These are phyloP conservation scores for Chymomyza caudatula DNA, from an alignment of 2,888 invertebrate genomes.

Conservation along the genomic window DNA sequence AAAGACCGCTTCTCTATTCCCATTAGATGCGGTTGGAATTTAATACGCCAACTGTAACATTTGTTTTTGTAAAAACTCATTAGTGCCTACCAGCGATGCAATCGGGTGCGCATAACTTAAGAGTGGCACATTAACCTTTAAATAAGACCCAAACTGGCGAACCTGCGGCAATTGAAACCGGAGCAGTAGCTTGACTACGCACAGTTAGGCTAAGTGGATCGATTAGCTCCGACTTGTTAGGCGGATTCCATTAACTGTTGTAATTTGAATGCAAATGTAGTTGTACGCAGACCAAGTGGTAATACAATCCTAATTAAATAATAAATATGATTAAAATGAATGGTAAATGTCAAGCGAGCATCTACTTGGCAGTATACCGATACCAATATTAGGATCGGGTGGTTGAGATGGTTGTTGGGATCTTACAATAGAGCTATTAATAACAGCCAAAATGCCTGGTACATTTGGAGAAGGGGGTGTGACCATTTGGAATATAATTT, in stretches of 20 bases:
- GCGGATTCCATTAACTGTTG: constrained; percentile 16
- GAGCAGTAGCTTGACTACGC: constrained; percentile 43
- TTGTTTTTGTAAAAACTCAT: constrained; percentile 46
- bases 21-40: neutral
- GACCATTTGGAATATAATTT: neutral
- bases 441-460: neutral
- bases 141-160: neutral
- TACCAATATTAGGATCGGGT: neutral
- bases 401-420: neutral
- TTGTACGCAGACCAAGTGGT: constrained; percentile 31
- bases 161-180: constrained; percentile 21
- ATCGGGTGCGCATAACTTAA: constrained; percentile 54
- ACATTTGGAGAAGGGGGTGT: neutral
- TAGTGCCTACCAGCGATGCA: constrained; percentile 53
- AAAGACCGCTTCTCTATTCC: neutral
- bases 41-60: constrained; percentile 22
- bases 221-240: constrained; percentile 43
- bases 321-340: neutral
- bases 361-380: neutral
- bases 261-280: constrained; percentile 42
- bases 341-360: neutral
- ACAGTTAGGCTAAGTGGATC: constrained; percentile 41
- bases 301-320: neutral
- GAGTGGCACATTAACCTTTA: constrained; percentile 65
- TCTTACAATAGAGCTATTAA: neutral